phyloP scores from a whole-genome alignment of 2,888 invertebrate species.

The Cantharis flavilabris region DNA sequence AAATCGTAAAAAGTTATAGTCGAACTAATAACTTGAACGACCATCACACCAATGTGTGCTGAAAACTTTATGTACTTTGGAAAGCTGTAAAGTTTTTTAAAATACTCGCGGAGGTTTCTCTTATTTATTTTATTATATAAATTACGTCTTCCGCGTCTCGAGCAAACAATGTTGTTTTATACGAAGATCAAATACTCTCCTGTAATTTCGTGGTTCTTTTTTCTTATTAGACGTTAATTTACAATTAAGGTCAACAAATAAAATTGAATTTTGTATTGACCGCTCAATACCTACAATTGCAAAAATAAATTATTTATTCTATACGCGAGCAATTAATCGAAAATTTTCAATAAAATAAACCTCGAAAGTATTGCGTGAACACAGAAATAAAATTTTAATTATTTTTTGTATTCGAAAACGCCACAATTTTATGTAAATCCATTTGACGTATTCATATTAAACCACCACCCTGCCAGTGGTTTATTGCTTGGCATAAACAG shows the following conservation, averaged over 20 bases:
- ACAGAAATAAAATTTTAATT: background rate
- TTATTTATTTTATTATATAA: background rate
- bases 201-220: background rate
- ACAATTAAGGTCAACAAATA: background rate
- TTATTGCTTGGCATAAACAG: slow-evolving; percentile 8
- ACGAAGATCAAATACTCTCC: background rate
- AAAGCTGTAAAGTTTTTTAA: background rate
- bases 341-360: background rate
- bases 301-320: background rate
- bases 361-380: background rate
- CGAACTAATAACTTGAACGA: too few relatives aligned
- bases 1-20: too few relatives aligned
- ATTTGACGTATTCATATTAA: slow-evolving; percentile 1
- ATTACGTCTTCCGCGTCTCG: background rate
- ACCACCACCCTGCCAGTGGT: background rate
- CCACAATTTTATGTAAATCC: slow-evolving; percentile 14
- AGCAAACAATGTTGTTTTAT: background rate
- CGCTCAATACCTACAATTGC: too few relatives aligned
- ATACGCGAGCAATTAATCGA: background rate
- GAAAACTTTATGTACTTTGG: background rate
- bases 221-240: background rate
- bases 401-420: slow-evolving; percentile 1
- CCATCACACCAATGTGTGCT: background rate
- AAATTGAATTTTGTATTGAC: background rate
- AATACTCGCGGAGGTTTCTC: background rate